A percentile compares a stretch with the other conserved stretches of the same genome.
Conservation (phyloP, 1,140 invertebrate genomes). For the Hirudo medicinalis region DNA sequence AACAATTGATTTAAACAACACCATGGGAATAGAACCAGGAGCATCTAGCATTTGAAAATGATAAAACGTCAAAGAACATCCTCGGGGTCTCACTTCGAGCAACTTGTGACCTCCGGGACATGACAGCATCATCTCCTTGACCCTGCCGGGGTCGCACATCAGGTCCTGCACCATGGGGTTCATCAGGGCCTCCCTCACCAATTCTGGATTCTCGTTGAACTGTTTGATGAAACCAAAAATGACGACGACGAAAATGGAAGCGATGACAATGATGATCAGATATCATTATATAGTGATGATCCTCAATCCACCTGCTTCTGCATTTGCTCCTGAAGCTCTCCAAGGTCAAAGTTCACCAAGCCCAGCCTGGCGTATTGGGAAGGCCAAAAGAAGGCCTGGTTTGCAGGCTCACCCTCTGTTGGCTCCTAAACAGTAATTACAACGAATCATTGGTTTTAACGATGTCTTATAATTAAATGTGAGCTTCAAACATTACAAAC, state of each 20-base stretch:
- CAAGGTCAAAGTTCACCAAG: neutral
- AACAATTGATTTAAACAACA: neutral
- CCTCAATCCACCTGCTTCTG: neutral
- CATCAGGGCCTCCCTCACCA: conserved; percentile 5
- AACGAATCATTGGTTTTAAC: neutral
- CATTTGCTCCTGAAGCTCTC: conserved; percentile 6
- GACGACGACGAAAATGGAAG: too few relatives aligned
- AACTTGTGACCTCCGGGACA: neutral
- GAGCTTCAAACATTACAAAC: too few relatives aligned
- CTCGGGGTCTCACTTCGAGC: neutral
- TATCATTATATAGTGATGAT: neutral
- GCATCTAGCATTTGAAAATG: too few relatives aligned
- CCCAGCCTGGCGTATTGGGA: neutral
- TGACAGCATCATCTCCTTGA: conserved; percentile 1
- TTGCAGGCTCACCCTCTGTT: neutral
- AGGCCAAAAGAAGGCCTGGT: neutral
- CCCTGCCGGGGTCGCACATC: neutral
- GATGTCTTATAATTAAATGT: neutral
- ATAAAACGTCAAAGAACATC: too few relatives aligned
- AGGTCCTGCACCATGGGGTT: neutral
- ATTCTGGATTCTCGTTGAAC: neutral
- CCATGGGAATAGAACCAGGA: too few relatives aligned
- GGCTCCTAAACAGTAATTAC: neutral
- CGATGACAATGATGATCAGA: too few relatives aligned
- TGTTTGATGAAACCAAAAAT: neutral